Evolutionary conservation across 2,888 invertebrate species (phyloP), one percentile per base, ranked within the genome.

Genomic region (Ypsolopha sequella): DNA sequence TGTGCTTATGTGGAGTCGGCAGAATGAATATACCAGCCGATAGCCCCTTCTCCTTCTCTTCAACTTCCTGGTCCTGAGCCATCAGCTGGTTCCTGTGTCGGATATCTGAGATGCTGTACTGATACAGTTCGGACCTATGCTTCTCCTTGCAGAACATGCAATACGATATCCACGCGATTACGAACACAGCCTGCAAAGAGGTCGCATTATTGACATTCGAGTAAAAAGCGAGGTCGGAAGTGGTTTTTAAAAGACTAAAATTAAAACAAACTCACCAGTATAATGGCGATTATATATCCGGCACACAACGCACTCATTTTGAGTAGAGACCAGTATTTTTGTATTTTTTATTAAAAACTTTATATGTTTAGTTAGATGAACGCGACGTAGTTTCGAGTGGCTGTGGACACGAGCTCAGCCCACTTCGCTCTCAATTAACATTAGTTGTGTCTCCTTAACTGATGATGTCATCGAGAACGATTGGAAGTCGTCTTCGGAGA

Each of bases 91-190:
- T 78, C 52, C 60, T 72, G 9, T 65, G 66, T 48, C 72, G 61
- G 13, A 84, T 51, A 56, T 85, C 84, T 0, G 72, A 59, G 56
- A 86, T 77, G 24, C 71, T 68, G 57, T 74, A 74, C 24, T 82
- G 84, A 52, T 68, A 67, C 13, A 50, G 55, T 52, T 80, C 79
- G 0, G 79, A 73, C 54, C 76, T 82, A 57, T 79, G 80, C 33
- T 74, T 66, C 54, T 86, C 85, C 52, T 72, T 73, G 53, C 74
- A 63, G 58, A 86, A 86, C 82, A 86, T 79, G 60, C 81, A 84
- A 62, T 77, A 85, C 6, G 77, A 70, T 63, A 86, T 76, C 80
- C 80, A 85, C 39, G 62, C 61, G 34, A 81, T 52, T 38, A 82
- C 71, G 10, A 82, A 54, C 13, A 64, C 66, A 14, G 82, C 79